Evolutionary conservation across 2,797 vertebrate species (phyloP).

Genomic region (Mus minutoides): DNA sequence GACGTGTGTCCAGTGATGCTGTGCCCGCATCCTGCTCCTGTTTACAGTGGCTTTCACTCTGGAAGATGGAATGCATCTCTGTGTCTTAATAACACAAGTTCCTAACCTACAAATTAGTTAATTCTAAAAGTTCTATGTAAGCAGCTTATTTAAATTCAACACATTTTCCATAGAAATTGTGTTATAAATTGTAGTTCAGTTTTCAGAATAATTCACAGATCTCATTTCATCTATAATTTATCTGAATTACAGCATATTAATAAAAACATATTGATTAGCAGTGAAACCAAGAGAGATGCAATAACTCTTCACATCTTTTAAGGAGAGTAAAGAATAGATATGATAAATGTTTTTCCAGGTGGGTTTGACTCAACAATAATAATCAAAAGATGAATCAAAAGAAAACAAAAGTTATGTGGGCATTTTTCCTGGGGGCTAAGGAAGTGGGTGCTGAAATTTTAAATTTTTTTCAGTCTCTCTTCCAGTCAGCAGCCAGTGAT

Average conservation of each 20-base stretch:
- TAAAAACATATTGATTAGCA: constrained; percentile 51
- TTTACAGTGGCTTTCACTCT: constrained; percentile 22
- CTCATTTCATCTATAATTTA: constrained; percentile 35
- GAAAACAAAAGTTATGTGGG: constrained; percentile 14
- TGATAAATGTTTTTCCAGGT: constrained; percentile 37
- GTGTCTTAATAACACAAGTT: constrained; percentile 53
- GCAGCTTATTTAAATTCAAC: constrained; percentile 54
- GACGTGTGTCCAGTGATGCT: background rate
- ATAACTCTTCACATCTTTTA: constrained; percentile 48
- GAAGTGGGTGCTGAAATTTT: background rate
- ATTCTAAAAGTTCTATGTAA: constrained; percentile 53
- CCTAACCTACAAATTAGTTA: constrained; percentile 50
- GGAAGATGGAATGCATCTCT: constrained; percentile 32
- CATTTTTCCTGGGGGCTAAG: constrained; percentile 8
- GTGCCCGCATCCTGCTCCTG: background rate
- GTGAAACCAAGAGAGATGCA: constrained; percentile 46
- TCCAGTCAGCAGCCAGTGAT: constrained; percentile 4
- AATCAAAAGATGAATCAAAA: constrained; percentile 52
- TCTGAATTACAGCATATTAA: constrained; percentile 43
- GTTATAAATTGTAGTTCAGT: constrained; percentile 50
- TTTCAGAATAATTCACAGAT: constrained; percentile 57
- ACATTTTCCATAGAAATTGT: constrained; percentile 52
- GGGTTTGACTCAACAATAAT: background rate
- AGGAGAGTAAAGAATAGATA: background rate
- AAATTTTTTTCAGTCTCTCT: background rate